Percentiles rank a stretch among this genome's conserved stretches.
Evolutionary conservation across 2,888 invertebrate genomes (phyloP).

Genomic region (Conus canariensis): DNA sequence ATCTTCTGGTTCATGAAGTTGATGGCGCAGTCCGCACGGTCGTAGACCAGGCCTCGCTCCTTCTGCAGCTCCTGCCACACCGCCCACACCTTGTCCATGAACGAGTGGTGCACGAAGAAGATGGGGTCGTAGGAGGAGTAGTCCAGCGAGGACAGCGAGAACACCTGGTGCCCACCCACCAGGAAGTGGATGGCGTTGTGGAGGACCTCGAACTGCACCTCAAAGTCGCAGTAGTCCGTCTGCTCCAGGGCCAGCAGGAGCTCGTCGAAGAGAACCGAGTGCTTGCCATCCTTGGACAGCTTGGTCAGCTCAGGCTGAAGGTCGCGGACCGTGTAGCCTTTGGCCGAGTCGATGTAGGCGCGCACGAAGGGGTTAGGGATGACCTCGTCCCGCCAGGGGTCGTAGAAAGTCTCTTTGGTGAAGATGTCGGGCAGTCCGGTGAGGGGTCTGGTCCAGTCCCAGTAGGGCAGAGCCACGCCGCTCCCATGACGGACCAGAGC

Average conservation of each 20-base stretch:
- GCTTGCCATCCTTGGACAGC: conserved; percentile 41
- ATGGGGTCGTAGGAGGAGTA: conserved; percentile 57
- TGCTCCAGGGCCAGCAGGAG: conserved; percentile 54
- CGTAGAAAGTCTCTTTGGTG: too few species aligned
- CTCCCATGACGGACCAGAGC: conserved; percentile 49
- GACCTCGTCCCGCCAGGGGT: conserved; percentile 53
- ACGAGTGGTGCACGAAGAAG: conserved; percentile 57
- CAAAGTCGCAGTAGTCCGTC: conserved; percentile 56
- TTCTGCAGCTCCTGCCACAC: conserved; percentile 59
- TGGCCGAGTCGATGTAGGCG: conserved; percentile 45
- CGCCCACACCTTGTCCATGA: conserved; percentile 55
- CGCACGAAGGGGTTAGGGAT: conserved; percentile 46
- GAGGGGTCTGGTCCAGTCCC: conserved; percentile 55
- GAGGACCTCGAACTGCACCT: conserved; percentile 53
- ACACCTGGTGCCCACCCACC: conserved; percentile 48
- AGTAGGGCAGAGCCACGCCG: conserved; percentile 55
- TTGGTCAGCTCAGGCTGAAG: conserved; percentile 51
- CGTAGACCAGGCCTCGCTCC: conserved; percentile 49
- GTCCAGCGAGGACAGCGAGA: conserved; percentile 53
- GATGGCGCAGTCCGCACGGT: conserved; percentile 55
- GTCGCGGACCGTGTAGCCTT: conserved; percentile 52
- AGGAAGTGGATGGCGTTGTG: conserved; percentile 55
- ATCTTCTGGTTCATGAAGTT: conserved; percentile 47
- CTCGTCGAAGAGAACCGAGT: conserved; percentile 51
- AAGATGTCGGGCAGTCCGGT: conserved; percentile 42